These are phyloP conservation scores for Minunthozetes semirufus DNA, from an alignment of 2,888 invertebrate genomes.

Conservation along the genomic window DNA sequence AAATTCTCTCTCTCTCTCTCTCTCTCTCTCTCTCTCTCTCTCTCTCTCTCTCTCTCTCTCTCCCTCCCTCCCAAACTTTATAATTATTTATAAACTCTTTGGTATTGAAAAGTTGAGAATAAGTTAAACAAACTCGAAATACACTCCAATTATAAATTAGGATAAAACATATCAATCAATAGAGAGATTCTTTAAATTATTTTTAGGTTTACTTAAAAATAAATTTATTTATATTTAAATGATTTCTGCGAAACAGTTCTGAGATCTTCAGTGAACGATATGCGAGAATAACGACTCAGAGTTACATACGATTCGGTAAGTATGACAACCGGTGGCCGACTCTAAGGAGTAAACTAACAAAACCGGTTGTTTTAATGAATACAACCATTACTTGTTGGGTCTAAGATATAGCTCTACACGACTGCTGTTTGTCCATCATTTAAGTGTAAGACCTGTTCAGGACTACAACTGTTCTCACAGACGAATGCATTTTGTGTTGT, in stretches of 20 bases:
- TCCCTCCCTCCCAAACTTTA: no score
- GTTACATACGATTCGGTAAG: not conserved
- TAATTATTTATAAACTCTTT: no score
- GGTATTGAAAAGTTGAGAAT: no score
- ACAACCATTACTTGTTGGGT: not conserved
- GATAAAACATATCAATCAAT: no score
- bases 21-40: no score
- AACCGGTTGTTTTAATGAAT: conserved; percentile 24
- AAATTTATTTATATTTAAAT: not conserved
- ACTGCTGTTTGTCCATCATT: conserved; percentile 20
- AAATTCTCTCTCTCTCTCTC: no score
- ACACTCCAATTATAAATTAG: no score
- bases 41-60: no score
- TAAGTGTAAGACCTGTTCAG: conserved; percentile 10
- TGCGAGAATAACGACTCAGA: not conserved
- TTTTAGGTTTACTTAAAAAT: no score
- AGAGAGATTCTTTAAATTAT: no score
- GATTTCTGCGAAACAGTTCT: not conserved
- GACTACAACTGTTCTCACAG: not conserved
- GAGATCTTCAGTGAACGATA: not conserved
- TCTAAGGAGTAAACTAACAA: conserved; percentile 1
- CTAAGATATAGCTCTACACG: not conserved
- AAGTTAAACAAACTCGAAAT: no score
- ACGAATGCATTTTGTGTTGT: no score
- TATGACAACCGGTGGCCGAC: not conserved